Evolutionary conservation across 1,140 invertebrate genomes (phyloP), one percentile per base, ranked within the genome.

Genomic region (Zophobas atratus): DNA sequence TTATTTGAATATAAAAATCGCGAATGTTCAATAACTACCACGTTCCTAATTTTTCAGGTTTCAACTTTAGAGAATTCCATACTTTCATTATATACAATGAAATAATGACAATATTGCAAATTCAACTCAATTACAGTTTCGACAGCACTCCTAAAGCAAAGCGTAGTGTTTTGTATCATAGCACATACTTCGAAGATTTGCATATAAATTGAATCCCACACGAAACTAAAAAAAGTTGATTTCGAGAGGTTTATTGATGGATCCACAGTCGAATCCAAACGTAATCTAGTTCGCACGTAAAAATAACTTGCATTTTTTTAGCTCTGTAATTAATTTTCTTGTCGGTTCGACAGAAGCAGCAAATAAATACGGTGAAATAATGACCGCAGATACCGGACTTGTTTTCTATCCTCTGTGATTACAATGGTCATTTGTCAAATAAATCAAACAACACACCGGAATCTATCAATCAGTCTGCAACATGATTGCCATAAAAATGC

Each of bases 211-310:
- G 60, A 67, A 67, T 32, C 60, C 2, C 36, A 60, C 56, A 39
- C 56, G 35, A 67, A 6, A 32, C 1, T 4, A 57, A 48, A 67
- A 67, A 39, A 67, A 41, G 35, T 34, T 46, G 4, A 36, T 41
- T 67, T 67, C 56, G 56, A 36, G 35, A n/a, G 60, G 33, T 43
- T 67, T 67, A 67, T 67, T 67, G 60, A 67, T 67, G 60, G 39
- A 67, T 43, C 33, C 1, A 41, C 60, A 67, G 39, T 8, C 8
- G n/a, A 67, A 43, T 67, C 56, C 56, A 60, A 20, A 1, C 3
- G 32, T 35, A 57, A 57, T 57, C 55, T 57, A 57, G 32, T 57
- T 57, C 55, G 33, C 60, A 33, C 60, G 60, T 20, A 67, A 67
- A 67, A 67, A 43, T 43, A 43, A 67, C 6, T 5, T n/a, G 32